Evolutionary conservation across 2,888 invertebrate genomes (phyloP).

Genomic region (Drosophila lutescens): DNA sequence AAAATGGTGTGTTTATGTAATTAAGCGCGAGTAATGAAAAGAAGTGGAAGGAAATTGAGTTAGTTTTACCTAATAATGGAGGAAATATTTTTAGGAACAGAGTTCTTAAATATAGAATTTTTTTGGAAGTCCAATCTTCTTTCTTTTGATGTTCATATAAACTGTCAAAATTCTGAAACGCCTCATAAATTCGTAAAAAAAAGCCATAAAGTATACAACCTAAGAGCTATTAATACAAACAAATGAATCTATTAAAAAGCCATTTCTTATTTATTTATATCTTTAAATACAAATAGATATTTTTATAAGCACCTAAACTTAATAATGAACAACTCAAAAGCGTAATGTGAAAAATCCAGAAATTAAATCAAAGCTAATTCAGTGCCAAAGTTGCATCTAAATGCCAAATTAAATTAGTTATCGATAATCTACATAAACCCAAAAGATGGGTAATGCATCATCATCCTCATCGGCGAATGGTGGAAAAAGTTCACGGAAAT

Average conservation of each 20-base stretch:
- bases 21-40: conserved; percentile 37
- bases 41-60: not conserved
- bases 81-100: not conserved
- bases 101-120: not conserved
- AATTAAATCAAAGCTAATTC: conserved; percentile 14
- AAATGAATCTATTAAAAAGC: conserved; percentile 1
- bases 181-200: not conserved
- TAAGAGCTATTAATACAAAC: not conserved
- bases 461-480: conserved; percentile 66
- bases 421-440: conserved; percentile 35
- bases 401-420: conserved; percentile 71
- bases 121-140: not conserved
- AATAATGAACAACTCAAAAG: not conserved
- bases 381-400: conserved; percentile 69
- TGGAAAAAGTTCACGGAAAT: conserved; percentile 82
- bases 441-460: conserved; percentile 83
- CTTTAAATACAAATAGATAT: not conserved
- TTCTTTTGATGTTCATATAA: not conserved
- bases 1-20: conserved; percentile 42
- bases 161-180: not conserved
- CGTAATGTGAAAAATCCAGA: conserved; percentile 1
- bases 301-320: not conserved
- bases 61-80: not conserved
- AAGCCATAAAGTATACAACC: conserved; percentile 12
- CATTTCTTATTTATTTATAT: not conserved